Conservation (phyloP, 2,113 vertebrate species). For the Speoplatyrhinus poulsoni region DNA sequence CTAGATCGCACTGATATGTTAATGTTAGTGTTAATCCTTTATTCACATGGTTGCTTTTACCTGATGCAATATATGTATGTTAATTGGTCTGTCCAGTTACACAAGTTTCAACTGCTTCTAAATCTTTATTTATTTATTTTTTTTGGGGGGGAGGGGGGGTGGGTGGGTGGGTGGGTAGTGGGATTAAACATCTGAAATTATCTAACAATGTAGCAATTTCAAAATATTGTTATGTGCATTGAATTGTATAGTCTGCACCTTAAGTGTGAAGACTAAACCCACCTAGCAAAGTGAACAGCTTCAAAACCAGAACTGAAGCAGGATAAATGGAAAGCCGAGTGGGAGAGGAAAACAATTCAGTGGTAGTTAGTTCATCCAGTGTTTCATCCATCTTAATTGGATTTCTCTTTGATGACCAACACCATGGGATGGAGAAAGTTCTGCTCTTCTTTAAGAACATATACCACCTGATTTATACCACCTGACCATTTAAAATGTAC, state of each 20-base stretch:
- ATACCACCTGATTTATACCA: constrained; percentile 62
- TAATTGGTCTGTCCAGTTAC: neutral
- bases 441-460: constrained; percentile 57
- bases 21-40: neutral
- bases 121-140: neutral
- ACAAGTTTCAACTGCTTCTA: neutral
- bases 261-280: too few relatives aligned
- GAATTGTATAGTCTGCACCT: too few relatives aligned
- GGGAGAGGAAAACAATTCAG: constrained; percentile 33
- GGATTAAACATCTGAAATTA: too few relatives aligned
- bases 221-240: too few relatives aligned
- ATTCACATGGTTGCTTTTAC: neutral
- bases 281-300: constrained; percentile 22
- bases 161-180: too few relatives aligned
- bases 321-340: constrained; percentile 35
- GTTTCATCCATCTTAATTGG: constrained; percentile 63
- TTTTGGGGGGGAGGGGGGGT: neutral
- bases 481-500: constrained; percentile 47
- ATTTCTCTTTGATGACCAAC: constrained; percentile 72
- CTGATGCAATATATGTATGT: neutral
- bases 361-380: constrained; percentile 65
- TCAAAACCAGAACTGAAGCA: constrained; percentile 48
- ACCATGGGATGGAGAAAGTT: constrained; percentile 44
- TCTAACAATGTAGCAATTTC: too few relatives aligned
- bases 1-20: neutral